phyloP scores from a whole-genome alignment of 2,113 vertebrate species.

The Baryphthengus martii region DNA sequence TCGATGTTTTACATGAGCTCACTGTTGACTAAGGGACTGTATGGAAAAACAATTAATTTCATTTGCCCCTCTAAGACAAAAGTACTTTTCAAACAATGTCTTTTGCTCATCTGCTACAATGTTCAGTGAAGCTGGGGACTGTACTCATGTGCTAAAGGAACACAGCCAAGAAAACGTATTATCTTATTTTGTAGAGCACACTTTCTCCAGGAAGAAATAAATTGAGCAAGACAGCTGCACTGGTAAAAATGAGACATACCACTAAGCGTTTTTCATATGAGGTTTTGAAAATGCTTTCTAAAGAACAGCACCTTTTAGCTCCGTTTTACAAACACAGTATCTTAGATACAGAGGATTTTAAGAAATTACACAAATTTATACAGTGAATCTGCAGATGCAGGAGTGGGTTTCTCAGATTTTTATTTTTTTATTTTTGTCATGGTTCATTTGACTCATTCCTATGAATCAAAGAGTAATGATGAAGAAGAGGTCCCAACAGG shows the following conservation, averaged over 20 bases:
- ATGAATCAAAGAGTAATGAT: not conserved
- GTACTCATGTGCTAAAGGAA: not conserved
- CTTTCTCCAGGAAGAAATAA: conserved; percentile 56
- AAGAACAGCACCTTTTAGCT: not conserved
- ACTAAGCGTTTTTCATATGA: not conserved
- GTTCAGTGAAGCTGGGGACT: not conserved
- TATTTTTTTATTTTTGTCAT: not conserved
- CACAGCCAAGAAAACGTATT: conserved; percentile 38
- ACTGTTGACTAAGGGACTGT: not conserved
- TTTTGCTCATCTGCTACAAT: conserved; percentile 14
- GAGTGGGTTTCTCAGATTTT: not conserved
- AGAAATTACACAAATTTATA: not conserved
- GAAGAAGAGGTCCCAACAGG: not conserved
- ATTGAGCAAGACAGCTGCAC: conserved; percentile 12
- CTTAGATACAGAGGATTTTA: not conserved
- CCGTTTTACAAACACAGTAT: not conserved
- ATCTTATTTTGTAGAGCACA: conserved; percentile 26
- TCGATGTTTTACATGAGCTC: not conserved
- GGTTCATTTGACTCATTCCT: not conserved
- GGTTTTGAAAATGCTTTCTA: conserved; percentile 2
- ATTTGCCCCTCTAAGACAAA: not conserved
- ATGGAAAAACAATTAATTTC: conserved; percentile 31
- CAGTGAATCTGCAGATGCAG: not conserved
- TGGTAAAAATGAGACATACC: conserved; percentile 7
- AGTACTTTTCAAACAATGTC: not conserved